A percentile compares a stretch with the other conserved stretches of the same genome.
phyloP scores from a whole-genome alignment of 2,797 vertebrate species.

The Halcyon smyrnensis region DNA sequence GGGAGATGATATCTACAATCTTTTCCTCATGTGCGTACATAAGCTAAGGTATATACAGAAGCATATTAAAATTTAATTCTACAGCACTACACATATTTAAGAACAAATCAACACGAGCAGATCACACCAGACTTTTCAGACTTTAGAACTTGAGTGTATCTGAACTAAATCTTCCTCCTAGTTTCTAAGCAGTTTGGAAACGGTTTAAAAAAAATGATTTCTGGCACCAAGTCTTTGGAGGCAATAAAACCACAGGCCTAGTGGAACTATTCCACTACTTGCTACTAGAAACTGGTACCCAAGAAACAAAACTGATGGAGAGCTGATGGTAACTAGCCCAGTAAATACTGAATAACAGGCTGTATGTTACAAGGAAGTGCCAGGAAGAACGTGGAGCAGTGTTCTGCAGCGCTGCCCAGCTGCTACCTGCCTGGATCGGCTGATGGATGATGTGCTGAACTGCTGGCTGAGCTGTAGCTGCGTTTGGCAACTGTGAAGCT shows the following conservation, averaged over 20 bases:
- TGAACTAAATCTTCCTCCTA: neutral
- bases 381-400: neutral
- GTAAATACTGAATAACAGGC: neutral
- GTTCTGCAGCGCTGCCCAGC: neutral
- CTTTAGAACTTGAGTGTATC: neutral
- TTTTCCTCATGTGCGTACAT: accelerated
- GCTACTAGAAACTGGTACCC: neutral
- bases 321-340: neutral
- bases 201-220: neutral
- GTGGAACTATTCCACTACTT: neutral
- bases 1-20: accelerated
- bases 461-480: slow-evolving; percentile 87
- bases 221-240: neutral
- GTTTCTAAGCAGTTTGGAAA: neutral
- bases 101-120: neutral
- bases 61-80: neutral
- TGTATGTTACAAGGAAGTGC: neutral
- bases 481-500: slow-evolving; percentile 87
- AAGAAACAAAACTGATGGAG: neutral
- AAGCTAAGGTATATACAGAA: neutral
- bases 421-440: slow-evolving; percentile 88
- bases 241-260: neutral
- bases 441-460: slow-evolving; percentile 97
- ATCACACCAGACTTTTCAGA: accelerated
- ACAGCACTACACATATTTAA: neutral